Evolutionary conservation across 2,797 vertebrate genomes (phyloP).

Genomic region (Peromyscus attwateri): DNA sequence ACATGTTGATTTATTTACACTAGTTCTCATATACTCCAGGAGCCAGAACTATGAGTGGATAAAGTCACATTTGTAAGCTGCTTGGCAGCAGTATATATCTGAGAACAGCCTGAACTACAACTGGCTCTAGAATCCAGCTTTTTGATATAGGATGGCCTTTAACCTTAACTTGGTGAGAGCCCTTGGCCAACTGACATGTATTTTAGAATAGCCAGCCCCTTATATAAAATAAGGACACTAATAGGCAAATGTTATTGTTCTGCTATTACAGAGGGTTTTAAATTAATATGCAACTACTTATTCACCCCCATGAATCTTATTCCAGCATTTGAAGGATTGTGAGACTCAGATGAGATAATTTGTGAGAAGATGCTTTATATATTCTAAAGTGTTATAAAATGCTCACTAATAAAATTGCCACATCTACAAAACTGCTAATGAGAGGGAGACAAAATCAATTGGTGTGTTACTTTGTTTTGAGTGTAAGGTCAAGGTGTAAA

Average conservation of each 20-base stretch:
- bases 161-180: not conserved
- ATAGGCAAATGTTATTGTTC: not conserved
- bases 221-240: not conserved
- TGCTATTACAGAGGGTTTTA: not conserved
- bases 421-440: constrained; percentile 59
- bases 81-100: not conserved
- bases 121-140: not conserved
- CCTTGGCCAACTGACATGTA: not conserved
- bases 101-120: not conserved
- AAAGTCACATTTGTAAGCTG: not conserved
- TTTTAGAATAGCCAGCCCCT: not conserved
- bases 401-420: constrained; percentile 77
- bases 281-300: not conserved
- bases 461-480: constrained; percentile 73
- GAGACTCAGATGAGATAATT: constrained; percentile 35
- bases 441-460: constrained; percentile 46
- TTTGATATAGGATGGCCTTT: not conserved
- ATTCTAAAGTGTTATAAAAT: constrained; percentile 66
- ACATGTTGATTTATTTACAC: not conserved
- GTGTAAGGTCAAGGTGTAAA: constrained; percentile 68
- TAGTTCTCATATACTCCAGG: too few species aligned
- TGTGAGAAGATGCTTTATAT: constrained; percentile 53
- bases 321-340: constrained; percentile 6
- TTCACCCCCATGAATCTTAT: constrained; percentile 24
- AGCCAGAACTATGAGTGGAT: not conserved